Base-by-base conservation (phyloP, 2,797 vertebrate genomes). In the Aulostomus chinensis region DNA sequence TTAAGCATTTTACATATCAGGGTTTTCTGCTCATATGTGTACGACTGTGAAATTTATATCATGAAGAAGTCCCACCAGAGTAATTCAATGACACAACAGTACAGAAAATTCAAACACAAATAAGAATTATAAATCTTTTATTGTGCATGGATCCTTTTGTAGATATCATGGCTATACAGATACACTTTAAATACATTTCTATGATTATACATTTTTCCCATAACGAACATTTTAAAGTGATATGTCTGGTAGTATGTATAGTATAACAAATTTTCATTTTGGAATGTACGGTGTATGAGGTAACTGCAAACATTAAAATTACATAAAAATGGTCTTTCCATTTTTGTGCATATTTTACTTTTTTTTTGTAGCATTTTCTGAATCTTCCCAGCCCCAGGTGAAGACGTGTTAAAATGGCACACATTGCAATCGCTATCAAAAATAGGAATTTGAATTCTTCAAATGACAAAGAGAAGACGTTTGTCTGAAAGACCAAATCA, bases 201-300 rank as follows among this genome's bases (percentile, higher is more conserved):
- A 94, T 93, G 92, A 94, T 93, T 94, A 93, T 90, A 94, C 91
- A 92, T 89, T 92, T 89, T 86, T 86, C 79, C 91, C 86, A 89
- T 94, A 93, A 92, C 86, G 90, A 93, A 95, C 94, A 95, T 92
- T 94, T 94, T 88, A 93, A 95, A 93, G 92, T 96, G 95, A 95
- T 96, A 96, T 95, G 94, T 94, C 92, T 94, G 93, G 92, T 95
- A 95, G 92, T 95, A 94, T 94, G 92, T 93, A 93, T 84, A 87
- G 84, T 90, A 90, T 93, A 95, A 91, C 83, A 81, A 96, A 93
- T 93, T 93, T 93, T 89, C 78, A 86, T 93, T 96, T 97, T 97
- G 95, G 95, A 98, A 98, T 97, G 95, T 98, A 97, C 91, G 94
- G 92, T 94, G 92, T 94, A 94, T 96, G 95, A 96, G 95, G 94